phyloP scores from a whole-genome alignment of 2,888 invertebrate species.

The Alviniconcha strummeri region DNA sequence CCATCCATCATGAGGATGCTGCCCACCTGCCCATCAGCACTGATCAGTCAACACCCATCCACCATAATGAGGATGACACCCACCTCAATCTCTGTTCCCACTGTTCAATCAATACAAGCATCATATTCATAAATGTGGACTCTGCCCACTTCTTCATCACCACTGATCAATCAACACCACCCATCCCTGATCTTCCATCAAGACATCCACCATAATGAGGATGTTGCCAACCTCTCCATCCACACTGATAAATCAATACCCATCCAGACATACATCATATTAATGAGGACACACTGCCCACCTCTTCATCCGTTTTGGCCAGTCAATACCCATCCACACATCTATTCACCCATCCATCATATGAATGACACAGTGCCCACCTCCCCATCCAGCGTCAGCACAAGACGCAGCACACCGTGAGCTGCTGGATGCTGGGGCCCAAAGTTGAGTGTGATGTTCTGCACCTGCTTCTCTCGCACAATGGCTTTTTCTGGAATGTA shows the following conservation, averaged over 20 bases:
- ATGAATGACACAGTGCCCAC: constrained; percentile 66
- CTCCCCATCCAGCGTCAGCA: constrained; percentile 90
- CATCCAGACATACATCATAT: background rate
- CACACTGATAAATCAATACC: background rate
- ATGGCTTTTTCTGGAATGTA: constrained; percentile 39
- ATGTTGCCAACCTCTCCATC: background rate
- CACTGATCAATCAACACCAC: background rate
- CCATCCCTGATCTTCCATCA: background rate
- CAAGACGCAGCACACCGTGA: constrained; percentile 91
- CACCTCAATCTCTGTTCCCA: background rate
- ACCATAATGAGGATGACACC: background rate
- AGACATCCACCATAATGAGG: background rate
- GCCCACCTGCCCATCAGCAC: too few relatives aligned
- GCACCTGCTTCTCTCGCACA: constrained; percentile 85
- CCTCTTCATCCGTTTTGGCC: background rate
- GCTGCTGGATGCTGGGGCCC: constrained; percentile 97
- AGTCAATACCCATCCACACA: background rate
- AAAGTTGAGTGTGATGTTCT: constrained; percentile 91
- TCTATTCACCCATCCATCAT: background rate
- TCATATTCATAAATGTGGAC: background rate
- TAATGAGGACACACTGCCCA: background rate
- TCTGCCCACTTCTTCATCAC: background rate
- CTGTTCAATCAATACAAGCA: background rate
- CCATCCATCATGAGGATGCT: too few relatives aligned
- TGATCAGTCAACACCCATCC: background rate